These are phyloP conservation scores for Orchesella cincta DNA, from an alignment of 1,140 invertebrate genomes.

Conservation along the genomic window DNA sequence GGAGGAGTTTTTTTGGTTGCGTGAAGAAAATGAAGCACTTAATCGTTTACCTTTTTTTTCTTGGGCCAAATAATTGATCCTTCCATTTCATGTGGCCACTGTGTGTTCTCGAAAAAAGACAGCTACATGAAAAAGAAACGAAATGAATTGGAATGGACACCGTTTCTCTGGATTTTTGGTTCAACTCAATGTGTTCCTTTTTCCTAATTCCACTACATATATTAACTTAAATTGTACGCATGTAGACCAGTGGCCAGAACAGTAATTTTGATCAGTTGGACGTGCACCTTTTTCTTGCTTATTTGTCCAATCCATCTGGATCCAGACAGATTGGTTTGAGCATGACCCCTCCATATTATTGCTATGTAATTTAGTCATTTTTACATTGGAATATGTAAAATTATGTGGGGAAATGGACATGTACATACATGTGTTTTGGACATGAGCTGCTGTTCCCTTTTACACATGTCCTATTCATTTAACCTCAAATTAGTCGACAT, in stretches of 20 bases:
- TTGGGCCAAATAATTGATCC: conserved; percentile 11
- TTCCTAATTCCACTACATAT: too few species aligned
- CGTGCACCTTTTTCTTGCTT: conserved; percentile 7
- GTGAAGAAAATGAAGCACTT: conserved; percentile 8
- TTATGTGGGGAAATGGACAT: background rate
- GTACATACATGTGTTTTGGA: background rate
- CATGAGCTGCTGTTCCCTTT: background rate
- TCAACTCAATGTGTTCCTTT: too few species aligned
- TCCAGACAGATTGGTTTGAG: background rate
- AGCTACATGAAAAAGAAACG: background rate
- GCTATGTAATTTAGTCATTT: background rate
- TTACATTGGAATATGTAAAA: background rate
- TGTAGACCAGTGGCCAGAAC: background rate
- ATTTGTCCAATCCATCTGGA: conserved; percentile 24
- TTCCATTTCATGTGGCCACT: background rate
- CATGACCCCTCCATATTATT: background rate
- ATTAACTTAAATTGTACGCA: too few species aligned
- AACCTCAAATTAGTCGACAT: background rate
- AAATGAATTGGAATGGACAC: background rate
- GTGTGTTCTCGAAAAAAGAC: background rate
- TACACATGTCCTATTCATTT: background rate
- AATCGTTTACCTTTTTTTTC: conserved; percentile 6
- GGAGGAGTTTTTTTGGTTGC: background rate
- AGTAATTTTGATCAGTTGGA: background rate
- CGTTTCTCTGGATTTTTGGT: background rate